phyloP scores from a whole-genome alignment of 2,797 vertebrate species.

The Anniella stebbinsi region DNA sequence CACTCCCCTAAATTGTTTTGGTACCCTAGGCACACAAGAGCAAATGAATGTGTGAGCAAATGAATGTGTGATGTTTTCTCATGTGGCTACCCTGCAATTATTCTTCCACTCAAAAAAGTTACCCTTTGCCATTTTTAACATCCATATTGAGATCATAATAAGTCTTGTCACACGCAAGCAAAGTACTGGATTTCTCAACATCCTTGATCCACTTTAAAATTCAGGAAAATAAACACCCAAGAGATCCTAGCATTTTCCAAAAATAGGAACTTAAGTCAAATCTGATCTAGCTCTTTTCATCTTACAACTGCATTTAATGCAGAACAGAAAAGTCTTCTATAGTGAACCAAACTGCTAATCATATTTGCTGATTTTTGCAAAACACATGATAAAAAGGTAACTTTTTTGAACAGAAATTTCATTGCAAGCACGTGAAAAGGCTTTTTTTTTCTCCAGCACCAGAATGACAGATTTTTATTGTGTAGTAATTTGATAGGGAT shows the following conservation, averaged over 20 bases:
- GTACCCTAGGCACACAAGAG: conserved; percentile 76
- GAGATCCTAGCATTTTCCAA: not conserved
- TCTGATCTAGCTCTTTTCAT: not conserved
- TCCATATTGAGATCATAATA: conserved; percentile 42
- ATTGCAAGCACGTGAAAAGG: conserved; percentile 56
- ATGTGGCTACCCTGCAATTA: conserved; percentile 70
- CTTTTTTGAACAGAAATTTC: conserved; percentile 63
- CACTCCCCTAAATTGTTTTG: conserved; percentile 68
- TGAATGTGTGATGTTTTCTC: conserved; percentile 70
- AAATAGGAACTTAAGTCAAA: conserved; percentile 1
- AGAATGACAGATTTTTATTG: conserved; percentile 61
- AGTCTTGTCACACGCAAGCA: conserved; percentile 50
- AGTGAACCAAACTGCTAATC: conserved; percentile 22
- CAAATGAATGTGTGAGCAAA: conserved; percentile 68
- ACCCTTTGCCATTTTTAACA: conserved; percentile 66
- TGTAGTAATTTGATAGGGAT: conserved; percentile 66
- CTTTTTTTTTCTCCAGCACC: conserved; percentile 62
- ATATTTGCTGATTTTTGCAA: conserved; percentile 61
- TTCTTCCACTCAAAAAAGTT: conserved; percentile 68
- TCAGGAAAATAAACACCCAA: not conserved
- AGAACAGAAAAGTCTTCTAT: not conserved
- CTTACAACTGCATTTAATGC: conserved; percentile 1
- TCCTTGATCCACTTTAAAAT: conserved; percentile 38
- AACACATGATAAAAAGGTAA: conserved; percentile 61
- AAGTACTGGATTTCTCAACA: conserved; percentile 49